Evolutionary conservation across 2,113 vertebrate genomes (phyloP), one percentile per base, ranked within the genome.

Genomic region (Geothlypis trichas): DNA sequence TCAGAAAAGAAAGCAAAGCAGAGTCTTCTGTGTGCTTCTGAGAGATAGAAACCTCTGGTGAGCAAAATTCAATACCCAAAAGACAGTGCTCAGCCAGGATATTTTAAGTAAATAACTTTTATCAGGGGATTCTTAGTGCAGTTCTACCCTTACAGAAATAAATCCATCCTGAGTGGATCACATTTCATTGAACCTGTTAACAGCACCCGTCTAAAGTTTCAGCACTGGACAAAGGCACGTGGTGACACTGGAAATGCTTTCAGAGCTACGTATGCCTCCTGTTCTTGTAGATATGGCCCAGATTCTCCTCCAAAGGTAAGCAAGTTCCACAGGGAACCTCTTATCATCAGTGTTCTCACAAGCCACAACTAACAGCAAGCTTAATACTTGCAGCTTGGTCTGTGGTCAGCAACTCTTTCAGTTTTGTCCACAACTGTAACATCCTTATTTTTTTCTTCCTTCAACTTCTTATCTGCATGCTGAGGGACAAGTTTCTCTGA

Each of bases 51-150:
- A 42, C 37, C 83, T 92, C 75, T 71, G 42, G 55, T 80, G 44
- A 90, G 42, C 87, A 95, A 92, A 97, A 95, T 89, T 95, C 73
- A 89, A 89, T 61, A 89, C 35, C 35, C 59, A 51, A 87, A 92
- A 87, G 84, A 33, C 57, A 84, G 76, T 23, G 51, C 42, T 91
- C 72, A 86, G 71, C 35, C 84, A 90, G 51, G 94, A 52, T 87
- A 93, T 85, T 85, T 87, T 73, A 95, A 89, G 93, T 58, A 91
- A 96, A 67, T 87, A 96, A 85, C 74, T 91, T 91, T 66, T 97
- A 95, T 88, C 72, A 31, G 82, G 87, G 75, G 90, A 93, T 87
- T 96, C 94, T 93, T 93, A 76, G 51, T 55, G 55, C 18, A 2
- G 35, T 51, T 90, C 89, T 95, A 71, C 78, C 63, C 67, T 85